Evolutionary conservation across 2,888 invertebrate species (phyloP).

Genomic region (Sminthurides aquaticus): DNA sequence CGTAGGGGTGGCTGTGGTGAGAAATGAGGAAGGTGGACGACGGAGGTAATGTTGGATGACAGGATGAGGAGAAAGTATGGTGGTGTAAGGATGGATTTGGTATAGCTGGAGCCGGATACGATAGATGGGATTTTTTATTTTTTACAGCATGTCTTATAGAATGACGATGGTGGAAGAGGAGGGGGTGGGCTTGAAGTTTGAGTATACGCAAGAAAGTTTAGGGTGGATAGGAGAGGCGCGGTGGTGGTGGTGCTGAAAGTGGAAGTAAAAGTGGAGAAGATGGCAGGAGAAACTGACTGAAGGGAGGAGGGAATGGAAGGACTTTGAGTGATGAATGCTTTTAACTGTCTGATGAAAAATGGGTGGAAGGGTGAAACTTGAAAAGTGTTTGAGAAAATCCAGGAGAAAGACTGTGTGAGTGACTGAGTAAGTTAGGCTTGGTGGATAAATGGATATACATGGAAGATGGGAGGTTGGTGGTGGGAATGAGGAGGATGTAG

Average conservation of each 20-base stretch:
- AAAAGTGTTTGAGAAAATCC: conserved; percentile 18
- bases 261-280: not conserved
- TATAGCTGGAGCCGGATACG: not conserved
- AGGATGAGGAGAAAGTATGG: not conserved
- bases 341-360: conserved; percentile 24
- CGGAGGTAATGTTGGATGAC: not conserved
- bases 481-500: too few species aligned
- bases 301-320: not conserved
- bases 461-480: too few species aligned
- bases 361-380: conserved; percentile 20
- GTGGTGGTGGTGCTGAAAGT: not conserved
- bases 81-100: not conserved
- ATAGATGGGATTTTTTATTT: too few species aligned
- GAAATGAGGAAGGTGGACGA: not conserved
- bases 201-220: too few species aligned
- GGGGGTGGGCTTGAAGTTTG: too few species aligned
- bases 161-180: too few species aligned
- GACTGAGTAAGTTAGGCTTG: not conserved
- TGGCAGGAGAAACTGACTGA: not conserved
- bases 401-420: not conserved
- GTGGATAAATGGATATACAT: not conserved
- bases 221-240: not conserved
- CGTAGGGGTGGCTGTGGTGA: too few species aligned
- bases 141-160: too few species aligned
- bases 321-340: conserved; percentile 23